Evolutionary conservation across 2,797 vertebrate genomes (phyloP), one percentile per base, ranked within the genome.

Genomic region (Danio albolineatus): DNA sequence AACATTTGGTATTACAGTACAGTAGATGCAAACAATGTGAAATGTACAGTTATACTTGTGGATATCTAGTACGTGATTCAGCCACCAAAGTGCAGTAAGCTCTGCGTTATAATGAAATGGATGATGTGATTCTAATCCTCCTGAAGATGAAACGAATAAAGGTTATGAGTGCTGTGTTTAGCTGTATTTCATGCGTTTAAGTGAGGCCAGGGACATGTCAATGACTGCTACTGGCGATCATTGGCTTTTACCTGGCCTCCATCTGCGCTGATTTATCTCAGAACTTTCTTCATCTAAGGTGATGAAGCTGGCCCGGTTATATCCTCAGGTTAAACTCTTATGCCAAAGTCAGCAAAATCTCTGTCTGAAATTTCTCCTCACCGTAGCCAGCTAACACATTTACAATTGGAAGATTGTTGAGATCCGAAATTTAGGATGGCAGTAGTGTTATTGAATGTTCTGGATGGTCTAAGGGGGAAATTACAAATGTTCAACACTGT

Each of bases 181-280:
- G 44, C 49, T 54, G 53, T 82, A 65, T 57, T 72, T 82, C 69
- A 71, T 66, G 59, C 61, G 60, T 71, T 72, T 53, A 57, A 64
- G 9, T 38, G 65, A 77, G 70, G 76, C 60, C 59, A 66, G 4
- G 72, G 38, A 75, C 65, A 17, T 72, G 89, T 91, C 89, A 93
- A 87, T 79, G 89, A 85, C 43, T 10, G 59, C 87, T 78, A 87
- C 91, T 89, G 85, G 85, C 88, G 54, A 83, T 85, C 87, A 14
- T 84, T 88, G 87, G 90, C 85, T 85, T 92, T 89, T 88, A 89
- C 88, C 86, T 89, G 77, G 85, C 89, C 87, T 88, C 89, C 87
- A 92, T 92, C 79, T 74, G 21, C 36, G 85, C 89, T 93, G 73
- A 83, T 91, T 89, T 80, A 83, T 48, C 65, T 83, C 80, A 88